phyloP scores from a whole-genome alignment of 2,797 vertebrate genomes.

The Valencia hispanica region DNA sequence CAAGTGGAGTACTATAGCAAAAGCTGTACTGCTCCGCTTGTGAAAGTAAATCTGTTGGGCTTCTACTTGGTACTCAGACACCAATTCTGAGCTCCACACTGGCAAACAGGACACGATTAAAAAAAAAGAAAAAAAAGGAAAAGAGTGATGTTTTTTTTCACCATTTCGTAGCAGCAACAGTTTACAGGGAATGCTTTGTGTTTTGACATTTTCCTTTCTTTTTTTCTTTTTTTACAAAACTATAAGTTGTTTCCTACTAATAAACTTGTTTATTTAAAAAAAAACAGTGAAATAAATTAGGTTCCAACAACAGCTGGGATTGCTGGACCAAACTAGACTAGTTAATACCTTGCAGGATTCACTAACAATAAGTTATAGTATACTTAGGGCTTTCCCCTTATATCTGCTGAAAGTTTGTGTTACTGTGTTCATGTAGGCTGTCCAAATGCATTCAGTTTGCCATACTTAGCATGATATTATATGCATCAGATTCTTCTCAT shows the following conservation, averaged over 20 bases:
- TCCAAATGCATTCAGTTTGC: background rate
- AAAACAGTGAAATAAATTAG: background rate
- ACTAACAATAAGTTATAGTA: background rate
- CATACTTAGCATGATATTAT: background rate
- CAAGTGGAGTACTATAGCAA: too few species aligned
- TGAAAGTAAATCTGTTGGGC: too few species aligned
- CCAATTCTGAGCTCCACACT: too few species aligned
- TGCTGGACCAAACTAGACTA: background rate
- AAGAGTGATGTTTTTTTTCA: too few species aligned
- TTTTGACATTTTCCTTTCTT: background rate
- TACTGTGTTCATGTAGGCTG: background rate
- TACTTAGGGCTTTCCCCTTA: background rate
- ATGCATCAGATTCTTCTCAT: background rate
- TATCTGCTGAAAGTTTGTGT: background rate
- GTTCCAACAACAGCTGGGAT: background rate
- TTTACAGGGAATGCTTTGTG: background rate
- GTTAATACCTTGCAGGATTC: background rate
- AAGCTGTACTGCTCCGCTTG: too few species aligned
- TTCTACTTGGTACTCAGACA: too few species aligned
- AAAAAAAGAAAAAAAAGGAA: too few species aligned
- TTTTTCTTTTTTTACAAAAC: background rate
- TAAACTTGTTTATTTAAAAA: too few species aligned
- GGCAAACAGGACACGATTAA: too few species aligned
- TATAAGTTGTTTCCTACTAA: background rate
- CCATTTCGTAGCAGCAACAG: background rate